phyloP scores from a whole-genome alignment of 1,140 invertebrate genomes.

The Drosophila pseudoobscura region DNA sequence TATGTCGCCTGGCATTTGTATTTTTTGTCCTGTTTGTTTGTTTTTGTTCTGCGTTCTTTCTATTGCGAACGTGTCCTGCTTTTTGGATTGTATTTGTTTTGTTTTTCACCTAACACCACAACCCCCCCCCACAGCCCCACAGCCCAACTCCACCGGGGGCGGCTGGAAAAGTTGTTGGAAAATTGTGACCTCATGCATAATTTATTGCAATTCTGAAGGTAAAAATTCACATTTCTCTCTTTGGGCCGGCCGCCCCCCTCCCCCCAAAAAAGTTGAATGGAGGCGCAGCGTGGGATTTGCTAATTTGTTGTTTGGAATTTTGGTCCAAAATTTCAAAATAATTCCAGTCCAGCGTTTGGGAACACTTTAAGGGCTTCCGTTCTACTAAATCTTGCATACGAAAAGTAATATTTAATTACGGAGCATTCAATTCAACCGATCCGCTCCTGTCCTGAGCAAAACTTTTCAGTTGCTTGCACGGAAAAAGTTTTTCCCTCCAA shows the following conservation, averaged over 20 bases:
- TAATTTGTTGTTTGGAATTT: conserved; percentile 27
- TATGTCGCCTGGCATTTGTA: conserved; percentile 61
- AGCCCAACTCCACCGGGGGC: not conserved
- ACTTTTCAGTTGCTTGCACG: conserved; percentile 34
- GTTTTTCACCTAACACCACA: conserved; percentile 40
- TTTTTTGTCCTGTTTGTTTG: conserved; percentile 14
- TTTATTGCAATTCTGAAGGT: conserved; percentile 74
- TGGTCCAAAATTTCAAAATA: not conserved
- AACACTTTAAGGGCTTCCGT: not conserved
- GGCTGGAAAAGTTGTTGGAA: conserved; percentile 51
- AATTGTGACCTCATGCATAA: conserved; percentile 80
- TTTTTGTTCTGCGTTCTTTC: conserved; percentile 41
- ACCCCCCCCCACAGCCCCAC: not conserved
- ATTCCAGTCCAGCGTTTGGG: not conserved
- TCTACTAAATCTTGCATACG: too few relatives aligned
- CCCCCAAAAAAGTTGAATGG: conserved; percentile 37
- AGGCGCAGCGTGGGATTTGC: not conserved
- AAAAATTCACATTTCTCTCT: conserved; percentile 67
- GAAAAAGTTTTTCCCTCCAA: conserved; percentile 6
- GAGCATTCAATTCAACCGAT: conserved; percentile 30
- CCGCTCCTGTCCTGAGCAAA: conserved; percentile 14
- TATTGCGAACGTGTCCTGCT: conserved; percentile 67
- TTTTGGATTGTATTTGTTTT: conserved; percentile 24
- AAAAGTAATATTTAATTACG: conserved; percentile 11
- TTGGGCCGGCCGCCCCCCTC: too few relatives aligned